Evolutionary conservation across 2,113 vertebrate species (phyloP).

Genomic region (Bambusicola thoracicus): DNA sequence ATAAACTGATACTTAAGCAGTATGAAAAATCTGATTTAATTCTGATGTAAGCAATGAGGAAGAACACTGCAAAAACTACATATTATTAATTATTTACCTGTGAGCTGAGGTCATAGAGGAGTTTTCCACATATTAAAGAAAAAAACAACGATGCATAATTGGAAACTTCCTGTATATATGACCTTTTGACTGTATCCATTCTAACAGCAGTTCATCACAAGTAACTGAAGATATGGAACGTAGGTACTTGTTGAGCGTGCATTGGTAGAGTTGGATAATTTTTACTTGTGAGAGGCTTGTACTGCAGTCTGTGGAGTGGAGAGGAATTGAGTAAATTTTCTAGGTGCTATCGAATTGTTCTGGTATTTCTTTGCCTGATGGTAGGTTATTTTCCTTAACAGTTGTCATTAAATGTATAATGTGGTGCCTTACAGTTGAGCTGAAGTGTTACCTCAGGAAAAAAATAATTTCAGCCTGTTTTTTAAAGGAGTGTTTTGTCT

Average conservation of each 20-base stretch:
- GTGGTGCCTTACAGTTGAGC: not conserved
- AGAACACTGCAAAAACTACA: not conserved
- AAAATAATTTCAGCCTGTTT: not conserved
- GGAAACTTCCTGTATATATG: not conserved
- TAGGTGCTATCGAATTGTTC: not conserved
- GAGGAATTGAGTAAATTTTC: not conserved
- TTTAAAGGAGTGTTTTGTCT: not conserved
- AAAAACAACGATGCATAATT: not conserved
- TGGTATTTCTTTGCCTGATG: not conserved
- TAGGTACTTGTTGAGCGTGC: not conserved
- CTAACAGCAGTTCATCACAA: not conserved
- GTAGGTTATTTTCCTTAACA: not conserved
- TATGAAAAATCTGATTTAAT: not conserved
- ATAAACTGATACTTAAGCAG: not conserved
- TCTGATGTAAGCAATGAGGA: not conserved
- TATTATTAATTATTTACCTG: not conserved
- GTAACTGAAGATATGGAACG: not conserved
- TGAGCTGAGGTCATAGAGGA: not conserved
- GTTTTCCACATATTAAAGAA: not conserved
- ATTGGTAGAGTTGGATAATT: not conserved
- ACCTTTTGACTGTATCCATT: not conserved
- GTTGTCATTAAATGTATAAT: not conserved
- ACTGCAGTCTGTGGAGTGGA: fast-evolving
- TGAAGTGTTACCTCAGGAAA: not conserved
- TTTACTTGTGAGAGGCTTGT: not conserved